Evolutionary conservation across 2,888 invertebrate species (phyloP).

Genomic region (Strigamia transsilvanica): DNA sequence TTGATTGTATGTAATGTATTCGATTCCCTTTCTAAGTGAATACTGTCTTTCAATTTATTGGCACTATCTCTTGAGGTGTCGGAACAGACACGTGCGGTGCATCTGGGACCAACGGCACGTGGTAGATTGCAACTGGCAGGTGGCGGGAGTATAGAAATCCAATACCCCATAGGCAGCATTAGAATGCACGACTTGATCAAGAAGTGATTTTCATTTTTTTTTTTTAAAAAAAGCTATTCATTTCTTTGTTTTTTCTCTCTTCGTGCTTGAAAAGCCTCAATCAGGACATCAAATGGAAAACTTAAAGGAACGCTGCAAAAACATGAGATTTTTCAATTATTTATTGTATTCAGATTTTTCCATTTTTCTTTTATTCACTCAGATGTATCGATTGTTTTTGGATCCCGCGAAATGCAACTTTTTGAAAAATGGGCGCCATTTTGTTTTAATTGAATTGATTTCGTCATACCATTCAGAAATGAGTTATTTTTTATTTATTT

Average conservation of each 20-base stretch:
- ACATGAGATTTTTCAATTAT: too few species aligned
- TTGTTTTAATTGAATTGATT: too few species aligned
- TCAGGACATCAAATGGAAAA: not conserved
- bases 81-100: not conserved
- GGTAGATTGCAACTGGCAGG: not conserved
- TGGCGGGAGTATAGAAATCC: not conserved
- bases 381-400: too few species aligned
- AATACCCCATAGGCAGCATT: not conserved
- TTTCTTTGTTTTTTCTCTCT: not conserved
- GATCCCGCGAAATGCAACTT: too few species aligned
- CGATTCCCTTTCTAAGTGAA: slow-evolving; percentile 2
- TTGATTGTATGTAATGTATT: slow-evolving; percentile 1
- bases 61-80: not conserved
- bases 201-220: not conserved
- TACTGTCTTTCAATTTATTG: slow-evolving; percentile 16
- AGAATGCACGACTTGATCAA: not conserved
- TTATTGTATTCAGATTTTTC: too few species aligned
- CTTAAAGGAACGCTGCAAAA: too few species aligned
- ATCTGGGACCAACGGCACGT: slow-evolving; percentile 16
- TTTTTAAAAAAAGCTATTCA: not conserved
- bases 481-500: too few species aligned
- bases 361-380: too few species aligned
- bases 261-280: not conserved
- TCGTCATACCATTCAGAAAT: too few species aligned
- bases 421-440: too few species aligned